Evolutionary conservation across 2,797 vertebrate species (phyloP), one percentile per base, ranked within the genome.

Genomic region (Esox lucius): DNA sequence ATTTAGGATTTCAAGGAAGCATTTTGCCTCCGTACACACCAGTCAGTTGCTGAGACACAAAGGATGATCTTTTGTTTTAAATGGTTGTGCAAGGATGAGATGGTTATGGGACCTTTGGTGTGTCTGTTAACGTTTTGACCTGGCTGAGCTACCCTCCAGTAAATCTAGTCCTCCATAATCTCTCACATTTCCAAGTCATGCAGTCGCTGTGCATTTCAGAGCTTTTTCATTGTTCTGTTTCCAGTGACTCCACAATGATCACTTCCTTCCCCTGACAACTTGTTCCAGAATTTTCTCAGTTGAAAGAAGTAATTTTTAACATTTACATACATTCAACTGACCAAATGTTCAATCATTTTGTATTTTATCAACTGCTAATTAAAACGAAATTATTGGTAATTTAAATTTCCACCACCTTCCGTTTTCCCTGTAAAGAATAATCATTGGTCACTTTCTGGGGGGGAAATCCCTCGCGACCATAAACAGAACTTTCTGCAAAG

Each of bases 161-260:
- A 78, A 70, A 82, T 78, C 33, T 42, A 76, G 75, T 77, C 70
- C 70, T 76, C 80, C 75, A 82, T 75, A 39, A 59, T 77, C 80
- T 82, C 81, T 85, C 80, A 81, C 82, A 81, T 85, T 90, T 85
- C 85, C 82, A 84, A 59, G 77, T 78, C 62, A 78, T 84, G 78
- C 84, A 77, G 76, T 84, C 86, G 84, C 80, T 80, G 71, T 79
- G 85, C 79, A 86, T 91, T 83, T 85, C 77, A 65, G 72, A 72
- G 53, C 70, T 83, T 90, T 91, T 86, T 88, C 87, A 93, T 95
- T 93, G 92, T 94, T 91, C 82, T 72, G 74, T 75, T 75, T 78
- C 81, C 75, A 76, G 75, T 62, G 17, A 78, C 81, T 74, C 80
- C 81, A 83, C 86, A 88, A 75, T 86, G 84, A 71, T 59, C 91